These are phyloP conservation scores for Macroglossus sobrinus DNA, from an alignment of 2,113 vertebrate species.

Conservation along the genomic window DNA sequence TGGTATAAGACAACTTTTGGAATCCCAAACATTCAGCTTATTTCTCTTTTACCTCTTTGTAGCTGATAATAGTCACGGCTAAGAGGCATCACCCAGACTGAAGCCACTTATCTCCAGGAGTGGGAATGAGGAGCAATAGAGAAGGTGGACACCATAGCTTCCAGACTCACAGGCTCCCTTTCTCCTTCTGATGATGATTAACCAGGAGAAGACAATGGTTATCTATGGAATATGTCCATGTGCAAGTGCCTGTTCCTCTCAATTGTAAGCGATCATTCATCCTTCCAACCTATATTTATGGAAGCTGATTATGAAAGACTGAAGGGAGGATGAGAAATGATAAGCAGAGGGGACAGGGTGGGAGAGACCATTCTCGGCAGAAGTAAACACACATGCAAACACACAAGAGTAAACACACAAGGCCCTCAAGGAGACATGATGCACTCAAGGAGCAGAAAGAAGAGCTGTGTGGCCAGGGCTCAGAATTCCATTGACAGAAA, in stretches of 20 bases:
- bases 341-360: background rate
- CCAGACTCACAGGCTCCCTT: background rate
- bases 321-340: background rate
- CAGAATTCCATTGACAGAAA: background rate
- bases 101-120: background rate
- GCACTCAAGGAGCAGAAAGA: background rate
- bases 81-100: background rate
- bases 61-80: background rate
- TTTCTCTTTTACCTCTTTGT: background rate
- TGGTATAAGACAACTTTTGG: slow-evolving; percentile 49
- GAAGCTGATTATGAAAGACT: background rate
- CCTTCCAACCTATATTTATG: background rate
- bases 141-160: background rate
- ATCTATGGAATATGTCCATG: rapidly evolving
- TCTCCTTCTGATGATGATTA: background rate
- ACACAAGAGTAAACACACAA: background rate
- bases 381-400: background rate
- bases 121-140: rapidly evolving
- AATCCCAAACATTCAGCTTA: slow-evolving; percentile 51
- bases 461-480: background rate
- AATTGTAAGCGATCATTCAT: background rate
- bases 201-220: background rate
- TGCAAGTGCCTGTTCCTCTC: background rate
- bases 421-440: background rate
- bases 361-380: background rate